Evolutionary conservation across 2,113 vertebrate genomes (phyloP).

Genomic region (Tichodroma muraria): DNA sequence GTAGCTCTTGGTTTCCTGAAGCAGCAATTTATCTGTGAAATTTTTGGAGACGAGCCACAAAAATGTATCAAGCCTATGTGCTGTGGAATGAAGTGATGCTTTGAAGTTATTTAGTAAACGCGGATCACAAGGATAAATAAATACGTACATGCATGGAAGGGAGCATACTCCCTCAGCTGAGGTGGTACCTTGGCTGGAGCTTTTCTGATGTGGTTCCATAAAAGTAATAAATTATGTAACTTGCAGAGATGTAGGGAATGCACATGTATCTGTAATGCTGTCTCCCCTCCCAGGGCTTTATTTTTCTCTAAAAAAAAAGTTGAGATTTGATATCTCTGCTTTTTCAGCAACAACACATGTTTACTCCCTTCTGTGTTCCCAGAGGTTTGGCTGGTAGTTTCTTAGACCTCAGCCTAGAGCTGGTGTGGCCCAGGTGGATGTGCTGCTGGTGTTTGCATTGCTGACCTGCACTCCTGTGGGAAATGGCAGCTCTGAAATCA

Average conservation of each 20-base stretch:
- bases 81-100: not conserved
- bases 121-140: not conserved
- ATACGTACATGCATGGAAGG: not conserved
- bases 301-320: not conserved
- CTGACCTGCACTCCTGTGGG: not conserved
- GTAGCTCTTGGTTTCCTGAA: not conserved
- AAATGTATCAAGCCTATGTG: not conserved
- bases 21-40: not conserved
- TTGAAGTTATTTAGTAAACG: not conserved
- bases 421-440: not conserved
- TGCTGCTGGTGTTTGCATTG: not conserved
- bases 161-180: not conserved
- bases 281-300: not conserved
- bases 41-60: not conserved
- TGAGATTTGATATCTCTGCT: not conserved
- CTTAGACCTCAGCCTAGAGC: not conserved
- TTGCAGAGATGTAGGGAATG: not conserved
- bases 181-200: not conserved
- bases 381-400: not conserved
- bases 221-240: not conserved
- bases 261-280: not conserved
- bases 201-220: slow-evolving; percentile 3
- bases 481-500: not conserved
- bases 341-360: not conserved
- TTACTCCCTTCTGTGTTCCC: not conserved